Evolutionary conservation across 2,888 invertebrate species (phyloP), one percentile per base, ranked within the genome.

Genomic region (Caenorhabditis virilis): DNA sequence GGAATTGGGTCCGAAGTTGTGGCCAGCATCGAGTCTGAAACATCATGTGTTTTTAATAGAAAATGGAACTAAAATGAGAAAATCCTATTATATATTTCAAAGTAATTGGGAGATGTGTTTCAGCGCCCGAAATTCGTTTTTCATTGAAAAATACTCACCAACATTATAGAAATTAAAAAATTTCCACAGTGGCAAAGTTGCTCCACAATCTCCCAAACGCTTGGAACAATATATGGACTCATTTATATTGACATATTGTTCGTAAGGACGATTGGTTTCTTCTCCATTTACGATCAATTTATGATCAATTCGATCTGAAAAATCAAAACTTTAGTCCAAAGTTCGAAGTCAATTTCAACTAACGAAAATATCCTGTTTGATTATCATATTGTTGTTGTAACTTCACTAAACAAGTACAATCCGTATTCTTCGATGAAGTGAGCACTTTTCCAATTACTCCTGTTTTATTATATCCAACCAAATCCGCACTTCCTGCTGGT

Each of bases 301-400:
- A 33, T 76, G 76, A 48, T 76, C 76, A 3, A 66, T 36, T n/a
- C 71, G 59, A 30, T 57, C 76, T 76, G 56, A 59, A 69, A 47
- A 35, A 20, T 16, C n/a, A n/a, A n/a, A 25, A 43, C 20, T 39
- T 13, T 35, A 50, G 11, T 2, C 18, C 13, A 30, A 26, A 23
- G 13, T 30, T 6, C 20, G 11, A 41, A 20, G n/a, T n/a, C n/a
- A 51, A 33, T 27, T 33, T 26, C 49, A 35, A 62, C 70, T 56
- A 41, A 74, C 74, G 59, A 36, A 74, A 72, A 36, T 59, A 52
- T 5, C 69, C 72, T n/a, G 61, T 65, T 38, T 71, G 68, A 30
- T 74, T 56, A 30, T 72, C 69, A 15, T 61, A 56, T 61, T 72
- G 66, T 52, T 75, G 72, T 6, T 56, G 54, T 9, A 77, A 43